Conservation (phyloP, 2,888 invertebrate species). For the Meteorus colon region DNA sequence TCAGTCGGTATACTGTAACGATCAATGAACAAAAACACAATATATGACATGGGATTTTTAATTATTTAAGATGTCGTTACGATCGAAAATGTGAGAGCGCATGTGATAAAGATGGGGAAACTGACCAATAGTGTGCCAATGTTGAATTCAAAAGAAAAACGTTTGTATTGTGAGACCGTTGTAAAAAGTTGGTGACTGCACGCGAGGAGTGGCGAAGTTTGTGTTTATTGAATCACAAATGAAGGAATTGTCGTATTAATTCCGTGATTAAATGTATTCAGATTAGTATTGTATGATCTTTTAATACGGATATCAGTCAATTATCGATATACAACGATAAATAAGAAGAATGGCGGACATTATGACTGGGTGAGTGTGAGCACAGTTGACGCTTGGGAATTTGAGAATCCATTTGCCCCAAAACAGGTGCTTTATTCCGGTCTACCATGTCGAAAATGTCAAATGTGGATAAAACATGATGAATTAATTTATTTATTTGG, state of each 20-base stretch:
- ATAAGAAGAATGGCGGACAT: slow-evolving; percentile 4
- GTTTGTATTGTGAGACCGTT: slow-evolving; percentile 42
- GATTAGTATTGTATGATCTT: background rate
- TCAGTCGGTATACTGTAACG: too few relatives aligned
- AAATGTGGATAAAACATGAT: background rate
- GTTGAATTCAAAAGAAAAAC: slow-evolving; percentile 50
- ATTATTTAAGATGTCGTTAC: background rate
- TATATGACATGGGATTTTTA: too few relatives aligned
- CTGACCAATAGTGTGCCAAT: slow-evolving; percentile 39
- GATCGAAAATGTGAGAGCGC: background rate
- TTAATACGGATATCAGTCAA: background rate
- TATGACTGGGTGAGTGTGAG: slow-evolving; percentile 17
- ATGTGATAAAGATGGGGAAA: background rate
- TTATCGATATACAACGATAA: background rate
- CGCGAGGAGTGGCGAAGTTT: background rate
- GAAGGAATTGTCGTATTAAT: background rate
- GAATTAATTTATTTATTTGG: background rate
- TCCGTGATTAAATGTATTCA: background rate
- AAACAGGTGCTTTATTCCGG: slow-evolving; percentile 1
- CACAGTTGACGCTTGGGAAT: slow-evolving; percentile 11
- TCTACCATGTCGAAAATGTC: slow-evolving; percentile 15
- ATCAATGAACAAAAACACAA: too few relatives aligned
- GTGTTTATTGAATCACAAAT: slow-evolving; percentile 13
- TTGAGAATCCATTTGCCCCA: slow-evolving; percentile 7
- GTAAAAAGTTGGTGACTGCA: slow-evolving; percentile 35